phyloP scores from a whole-genome alignment of 1,140 invertebrate genomes.

The Scaptodrosophila lebanonensis region DNA sequence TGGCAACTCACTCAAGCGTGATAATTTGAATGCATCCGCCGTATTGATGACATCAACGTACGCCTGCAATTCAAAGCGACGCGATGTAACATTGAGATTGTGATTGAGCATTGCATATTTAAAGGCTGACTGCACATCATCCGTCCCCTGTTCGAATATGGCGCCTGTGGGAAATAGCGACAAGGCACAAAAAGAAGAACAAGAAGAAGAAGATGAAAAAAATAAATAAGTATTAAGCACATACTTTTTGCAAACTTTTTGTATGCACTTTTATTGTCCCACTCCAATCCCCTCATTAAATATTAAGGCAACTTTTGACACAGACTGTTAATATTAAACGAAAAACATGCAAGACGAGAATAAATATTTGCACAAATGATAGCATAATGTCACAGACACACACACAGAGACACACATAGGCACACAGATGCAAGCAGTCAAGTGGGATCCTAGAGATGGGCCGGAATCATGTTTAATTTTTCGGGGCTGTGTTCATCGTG shows the following conservation, averaged over 20 bases:
- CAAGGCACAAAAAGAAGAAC: background rate
- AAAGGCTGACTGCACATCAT: slow-evolving; percentile 92
- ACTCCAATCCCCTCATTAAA: slow-evolving; percentile 73
- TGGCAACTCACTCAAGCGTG: slow-evolving; percentile 86
- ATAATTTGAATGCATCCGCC: slow-evolving; percentile 93
- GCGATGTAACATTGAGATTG: slow-evolving; percentile 85
- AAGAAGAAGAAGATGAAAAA: slow-evolving; percentile 1
- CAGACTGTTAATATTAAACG: slow-evolving; percentile 70
- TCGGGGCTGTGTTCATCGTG: background rate
- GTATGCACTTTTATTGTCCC: no score
- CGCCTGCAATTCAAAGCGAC: slow-evolving; percentile 89
- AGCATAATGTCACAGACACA: slow-evolving; percentile 40
- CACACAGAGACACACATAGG: background rate
- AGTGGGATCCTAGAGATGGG: no score
- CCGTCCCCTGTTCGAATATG: slow-evolving; percentile 92
- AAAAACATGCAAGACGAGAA: slow-evolving; percentile 51
- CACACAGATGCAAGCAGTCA: slow-evolving; percentile 5
- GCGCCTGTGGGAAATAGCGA: slow-evolving; percentile 81
- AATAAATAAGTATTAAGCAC: slow-evolving; percentile 1
- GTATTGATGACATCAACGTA: slow-evolving; percentile 94
- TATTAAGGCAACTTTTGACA: slow-evolving; percentile 73
- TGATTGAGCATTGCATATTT: slow-evolving; percentile 90
- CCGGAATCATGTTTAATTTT: no score
- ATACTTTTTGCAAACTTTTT: no score
- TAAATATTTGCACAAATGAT: slow-evolving; percentile 74